Percentiles rank a stretch among this genome's conserved stretches.
phyloP scores from a whole-genome alignment of 2,113 vertebrate genomes.

The Crotalus tigris region DNA sequence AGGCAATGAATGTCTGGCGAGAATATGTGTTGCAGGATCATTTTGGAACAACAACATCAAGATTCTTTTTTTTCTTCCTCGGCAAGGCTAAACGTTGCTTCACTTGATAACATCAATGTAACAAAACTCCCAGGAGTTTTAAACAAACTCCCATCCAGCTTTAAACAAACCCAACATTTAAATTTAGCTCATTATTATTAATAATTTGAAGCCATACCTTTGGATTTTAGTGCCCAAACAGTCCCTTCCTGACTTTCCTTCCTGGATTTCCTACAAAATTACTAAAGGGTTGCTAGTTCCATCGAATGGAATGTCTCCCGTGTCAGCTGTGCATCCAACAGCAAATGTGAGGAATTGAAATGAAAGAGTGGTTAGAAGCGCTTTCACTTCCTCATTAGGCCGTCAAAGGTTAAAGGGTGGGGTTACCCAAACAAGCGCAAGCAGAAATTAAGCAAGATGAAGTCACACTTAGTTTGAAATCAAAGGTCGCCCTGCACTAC shows the following conservation, averaged over 20 bases:
- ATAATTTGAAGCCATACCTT: not conserved
- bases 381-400: constrained; percentile 7
- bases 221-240: not conserved
- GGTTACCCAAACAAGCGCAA: not conserved
- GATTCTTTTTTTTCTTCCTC: too few species aligned
- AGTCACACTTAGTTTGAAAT: not conserved
- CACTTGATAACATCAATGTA: not conserved
- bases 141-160: not conserved
- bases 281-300: not conserved
- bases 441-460: not conserved
- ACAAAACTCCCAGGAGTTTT: not conserved
- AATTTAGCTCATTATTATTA: not conserved
- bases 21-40: not conserved
- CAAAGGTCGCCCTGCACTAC: not conserved
- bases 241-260: not conserved
- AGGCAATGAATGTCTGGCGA: not conserved
- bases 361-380: not conserved
- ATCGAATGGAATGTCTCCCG: not conserved
- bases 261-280: too few species aligned
- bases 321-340: not conserved
- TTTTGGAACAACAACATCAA: not conserved
- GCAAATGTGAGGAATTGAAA: not conserved
- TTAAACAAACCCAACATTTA: not conserved
- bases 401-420: constrained; percentile 1
- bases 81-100: not conserved